Evolutionary conservation across 2,113 vertebrate species (phyloP).

Genomic region (Sebastes fasciatus): DNA sequence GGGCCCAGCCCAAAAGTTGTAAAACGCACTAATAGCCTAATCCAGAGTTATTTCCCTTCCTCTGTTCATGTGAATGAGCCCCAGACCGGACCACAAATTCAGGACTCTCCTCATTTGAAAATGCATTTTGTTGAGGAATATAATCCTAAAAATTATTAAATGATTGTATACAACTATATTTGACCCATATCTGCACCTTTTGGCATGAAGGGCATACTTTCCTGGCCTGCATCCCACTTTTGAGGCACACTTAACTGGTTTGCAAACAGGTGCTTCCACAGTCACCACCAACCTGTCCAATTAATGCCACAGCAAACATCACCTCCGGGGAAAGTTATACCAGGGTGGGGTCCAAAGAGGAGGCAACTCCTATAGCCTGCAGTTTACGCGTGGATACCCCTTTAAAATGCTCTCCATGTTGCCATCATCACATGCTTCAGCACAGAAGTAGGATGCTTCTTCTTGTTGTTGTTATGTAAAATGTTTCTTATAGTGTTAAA

Average conservation of each 20-base stretch:
- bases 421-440: conserved; percentile 77
- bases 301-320: conserved; percentile 25
- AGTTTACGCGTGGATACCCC: conserved; percentile 71
- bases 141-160: no score
- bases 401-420: conserved; percentile 79
- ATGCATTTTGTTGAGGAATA: no score
- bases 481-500: conserved; percentile 13
- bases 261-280: conserved; percentile 36
- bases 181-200: neutral
- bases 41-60: no score
- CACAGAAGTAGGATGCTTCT: conserved; percentile 69
- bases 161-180: neutral
- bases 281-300: conserved; percentile 15
- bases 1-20: no score
- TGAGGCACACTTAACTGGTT: neutral
- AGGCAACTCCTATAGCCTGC: neutral
- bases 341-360: neutral
- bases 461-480: conserved; percentile 62
- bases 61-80: no score
- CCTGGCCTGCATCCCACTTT: neutral
- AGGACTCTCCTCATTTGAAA: neutral
- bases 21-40: no score
- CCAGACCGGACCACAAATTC: neutral
- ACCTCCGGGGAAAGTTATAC: conserved; percentile 39
- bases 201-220: neutral